Percentiles rank a stretch among this genome's conserved stretches.
Conservation (phyloP, 2,888 invertebrate species). For the Cotesia congregata region DNA sequence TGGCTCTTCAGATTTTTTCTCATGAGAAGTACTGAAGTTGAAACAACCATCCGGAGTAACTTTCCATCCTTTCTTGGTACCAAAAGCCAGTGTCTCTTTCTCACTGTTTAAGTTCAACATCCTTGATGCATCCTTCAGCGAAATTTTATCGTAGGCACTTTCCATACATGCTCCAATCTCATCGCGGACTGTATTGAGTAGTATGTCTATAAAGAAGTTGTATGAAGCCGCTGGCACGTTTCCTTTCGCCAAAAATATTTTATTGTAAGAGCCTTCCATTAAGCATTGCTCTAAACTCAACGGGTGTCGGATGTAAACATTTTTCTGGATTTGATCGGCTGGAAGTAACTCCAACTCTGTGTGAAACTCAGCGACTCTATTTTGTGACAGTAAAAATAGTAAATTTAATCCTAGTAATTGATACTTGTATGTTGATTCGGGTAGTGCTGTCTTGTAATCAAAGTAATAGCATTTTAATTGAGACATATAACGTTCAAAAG, state of each 20-base stretch:
- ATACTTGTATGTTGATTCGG: conserved; percentile 94
- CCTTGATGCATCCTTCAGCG: conserved; percentile 87
- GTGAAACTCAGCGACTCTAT: conserved; percentile 98
- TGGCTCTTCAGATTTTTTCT: conserved; percentile 81
- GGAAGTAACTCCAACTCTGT: conserved; percentile 95
- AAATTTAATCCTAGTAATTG: conserved; percentile 95
- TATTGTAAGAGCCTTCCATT: conserved; percentile 99
- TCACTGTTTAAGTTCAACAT: conserved; percentile 88
- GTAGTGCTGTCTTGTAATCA: conserved; percentile 85
- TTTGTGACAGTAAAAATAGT: conserved; percentile 92
- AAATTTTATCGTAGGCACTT: conserved; percentile 93
- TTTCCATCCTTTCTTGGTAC: conserved; percentile 88
- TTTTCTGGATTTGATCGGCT: conserved; percentile 90
- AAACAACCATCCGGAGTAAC: conserved; percentile 84
- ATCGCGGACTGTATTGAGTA: conserved; percentile 93
- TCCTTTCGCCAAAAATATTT: conserved; percentile 83
- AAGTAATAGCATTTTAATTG: conserved; percentile 98
- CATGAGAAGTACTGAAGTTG: conserved; percentile 82
- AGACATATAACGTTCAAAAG: conserved; percentile 97
- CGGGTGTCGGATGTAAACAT: conserved; percentile 95
- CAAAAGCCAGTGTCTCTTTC: conserved; percentile 85
- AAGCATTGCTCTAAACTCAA: conserved; percentile 96
- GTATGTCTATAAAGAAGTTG: conserved; percentile 96
- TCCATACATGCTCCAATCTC: conserved; percentile 98
- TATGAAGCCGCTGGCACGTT: conserved; percentile 97